phyloP scores from a whole-genome alignment of 2,113 vertebrate species.

The Cochlearius cochlearius region DNA sequence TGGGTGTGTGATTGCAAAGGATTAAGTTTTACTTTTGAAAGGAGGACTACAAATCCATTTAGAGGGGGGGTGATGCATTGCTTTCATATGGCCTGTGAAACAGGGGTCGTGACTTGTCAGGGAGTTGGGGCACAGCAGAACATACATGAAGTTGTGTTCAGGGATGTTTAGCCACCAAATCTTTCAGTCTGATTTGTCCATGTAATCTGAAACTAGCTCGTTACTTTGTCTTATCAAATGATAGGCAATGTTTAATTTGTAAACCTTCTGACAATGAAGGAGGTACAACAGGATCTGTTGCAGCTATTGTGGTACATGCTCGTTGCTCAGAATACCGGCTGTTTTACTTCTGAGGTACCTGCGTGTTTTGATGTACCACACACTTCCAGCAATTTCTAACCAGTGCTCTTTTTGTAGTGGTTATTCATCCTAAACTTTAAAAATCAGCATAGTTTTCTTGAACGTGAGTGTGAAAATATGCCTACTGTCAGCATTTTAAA shows the following conservation, averaged over 20 bases:
- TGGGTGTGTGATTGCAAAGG: neutral
- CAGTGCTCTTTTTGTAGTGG: neutral
- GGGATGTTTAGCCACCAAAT: neutral
- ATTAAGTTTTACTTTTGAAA: neutral
- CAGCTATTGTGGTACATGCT: neutral
- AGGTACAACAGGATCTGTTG: neutral
- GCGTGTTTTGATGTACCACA: neutral
- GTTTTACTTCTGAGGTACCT: neutral
- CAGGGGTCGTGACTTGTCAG: neutral
- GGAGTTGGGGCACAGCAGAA: neutral
- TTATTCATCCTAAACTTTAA: neutral
- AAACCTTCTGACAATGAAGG: neutral
- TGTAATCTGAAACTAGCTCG: neutral
- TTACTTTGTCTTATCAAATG: neutral
- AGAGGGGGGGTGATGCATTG: neutral
- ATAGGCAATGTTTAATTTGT: neutral
- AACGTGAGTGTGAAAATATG: neutral
- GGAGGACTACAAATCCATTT: neutral
- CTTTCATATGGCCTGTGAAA: neutral
- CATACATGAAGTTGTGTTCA: rapidly evolving
- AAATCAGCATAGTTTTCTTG: neutral
- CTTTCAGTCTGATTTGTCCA: neutral
- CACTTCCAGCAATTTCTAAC: neutral
- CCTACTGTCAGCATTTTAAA: neutral
- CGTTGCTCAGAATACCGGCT: neutral